Evolutionary conservation across 1,140 invertebrate genomes (phyloP), one percentile per base, ranked within the genome.

Genomic region (Drosophila takahashii): DNA sequence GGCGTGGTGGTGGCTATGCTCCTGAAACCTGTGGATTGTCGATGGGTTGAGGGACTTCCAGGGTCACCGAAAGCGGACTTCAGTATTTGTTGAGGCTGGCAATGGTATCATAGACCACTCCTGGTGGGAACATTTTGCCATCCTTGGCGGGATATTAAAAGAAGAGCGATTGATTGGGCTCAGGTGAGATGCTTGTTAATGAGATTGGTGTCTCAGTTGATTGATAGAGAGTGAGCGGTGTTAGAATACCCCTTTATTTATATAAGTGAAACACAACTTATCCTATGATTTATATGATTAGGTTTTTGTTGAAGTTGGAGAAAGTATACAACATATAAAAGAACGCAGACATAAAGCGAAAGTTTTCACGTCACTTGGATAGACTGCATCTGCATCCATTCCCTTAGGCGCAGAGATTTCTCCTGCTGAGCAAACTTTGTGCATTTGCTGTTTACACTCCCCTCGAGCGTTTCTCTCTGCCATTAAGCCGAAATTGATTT

Each of bases 21-120:
- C 91, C 93, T 81, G 76, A 92, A 92, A 42, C 91, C 91, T 92
- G 58, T 44, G 32, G 53, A 50, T 32, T n/a, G 65, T 41, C 26
- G 53, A 50, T 32, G 11, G 65, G 39, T 42, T 7, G 10, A 13
- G 36, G 10, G 27, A 62, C 11, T 62, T 10, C 27, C 36, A 13
- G 27, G 44, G 44, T 56, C 47, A 32, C 27, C 1, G 7, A 29
- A 7, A 56, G 11, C 57, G 60, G 15, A 4, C 8, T 10, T 16
- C 10, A 42, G 8, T 18, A 94, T 72, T 95, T 95, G 75, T 95
- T 95, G 77, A 96, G 93, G 92, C 95, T 96, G 42, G 95, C 95
- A 66, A 96, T 96, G 39, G 96, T 96, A 13, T 96, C 95, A 79
- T 96, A 96, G 78, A 44, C 9, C 10, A 29, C 6, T 44, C 26